Conservation (phyloP, 2,113 vertebrate species). For the Geococcyx californianus region DNA sequence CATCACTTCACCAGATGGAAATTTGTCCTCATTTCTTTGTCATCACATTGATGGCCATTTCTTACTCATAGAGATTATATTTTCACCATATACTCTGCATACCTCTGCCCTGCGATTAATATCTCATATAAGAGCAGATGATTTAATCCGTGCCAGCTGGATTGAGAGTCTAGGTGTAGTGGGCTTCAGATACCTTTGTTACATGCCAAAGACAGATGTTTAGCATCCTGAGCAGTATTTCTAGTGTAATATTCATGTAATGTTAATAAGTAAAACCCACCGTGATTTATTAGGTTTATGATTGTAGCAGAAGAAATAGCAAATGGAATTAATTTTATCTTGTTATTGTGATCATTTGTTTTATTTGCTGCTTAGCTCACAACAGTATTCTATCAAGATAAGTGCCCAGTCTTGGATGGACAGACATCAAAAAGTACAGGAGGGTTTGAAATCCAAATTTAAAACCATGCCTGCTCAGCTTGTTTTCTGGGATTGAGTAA, state of each 20-base stretch:
- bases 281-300: not conserved
- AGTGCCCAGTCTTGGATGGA: not conserved
- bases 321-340: not conserved
- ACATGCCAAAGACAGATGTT: not conserved
- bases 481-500: not conserved
- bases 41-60: not conserved
- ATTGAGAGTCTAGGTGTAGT: not conserved
- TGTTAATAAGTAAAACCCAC: not conserved
- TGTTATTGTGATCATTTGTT: not conserved
- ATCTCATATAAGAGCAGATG: not conserved
- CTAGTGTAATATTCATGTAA: not conserved
- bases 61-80: not conserved
- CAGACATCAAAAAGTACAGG: not conserved
- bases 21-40: not conserved
- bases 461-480: not conserved
- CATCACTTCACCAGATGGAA: not conserved
- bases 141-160: not conserved
- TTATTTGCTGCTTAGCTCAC: not conserved
- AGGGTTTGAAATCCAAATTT: not conserved
- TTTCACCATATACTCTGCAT: not conserved
- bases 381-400: not conserved
- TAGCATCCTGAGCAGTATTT: not conserved
- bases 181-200: not conserved
- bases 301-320: not conserved
- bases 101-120: not conserved